phyloP scores from a whole-genome alignment of 2,888 invertebrate genomes.

The Aspidapion aeneum region DNA sequence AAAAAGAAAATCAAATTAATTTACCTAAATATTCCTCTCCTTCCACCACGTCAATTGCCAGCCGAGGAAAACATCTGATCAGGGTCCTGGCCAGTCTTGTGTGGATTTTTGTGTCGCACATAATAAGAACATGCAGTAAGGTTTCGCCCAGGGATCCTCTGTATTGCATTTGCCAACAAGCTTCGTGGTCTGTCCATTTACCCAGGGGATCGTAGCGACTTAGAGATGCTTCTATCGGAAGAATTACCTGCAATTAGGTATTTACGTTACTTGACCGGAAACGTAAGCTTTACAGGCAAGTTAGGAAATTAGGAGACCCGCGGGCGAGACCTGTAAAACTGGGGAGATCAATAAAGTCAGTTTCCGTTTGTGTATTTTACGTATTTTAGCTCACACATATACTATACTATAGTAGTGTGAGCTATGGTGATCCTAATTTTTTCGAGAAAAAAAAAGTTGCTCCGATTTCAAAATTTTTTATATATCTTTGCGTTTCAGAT shows the following conservation, averaged over 20 bases:
- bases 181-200: slow-evolving; percentile 87
- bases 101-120: slow-evolving; percentile 83
- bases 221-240: slow-evolving; percentile 83
- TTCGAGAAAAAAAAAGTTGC: too few relatives aligned
- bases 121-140: slow-evolving; percentile 89
- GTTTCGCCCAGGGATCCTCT: slow-evolving; percentile 95
- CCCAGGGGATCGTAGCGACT: slow-evolving; percentile 83
- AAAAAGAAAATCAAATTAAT: background rate
- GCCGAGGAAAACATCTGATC: slow-evolving; percentile 85
- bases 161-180: slow-evolving; percentile 97
- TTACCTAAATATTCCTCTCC: slow-evolving; percentile 86
- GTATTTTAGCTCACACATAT: too few relatives aligned
- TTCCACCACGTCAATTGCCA: slow-evolving; percentile 92
- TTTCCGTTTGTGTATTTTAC: too few relatives aligned
- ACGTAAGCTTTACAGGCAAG: too few relatives aligned
- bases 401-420: too few relatives aligned
- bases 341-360: too few relatives aligned
- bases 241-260: slow-evolving; percentile 53
- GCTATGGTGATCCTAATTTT: too few relatives aligned
- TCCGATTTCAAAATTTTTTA: too few relatives aligned
- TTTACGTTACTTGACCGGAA: too few relatives aligned
- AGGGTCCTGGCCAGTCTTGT: slow-evolving; percentile 84
- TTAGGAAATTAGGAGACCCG: too few relatives aligned
- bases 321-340: too few relatives aligned
- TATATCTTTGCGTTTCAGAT: too few relatives aligned